These are phyloP conservation scores for Abrostola triplasia DNA, from an alignment of 2,888 invertebrate genomes.

Conservation along the genomic window DNA sequence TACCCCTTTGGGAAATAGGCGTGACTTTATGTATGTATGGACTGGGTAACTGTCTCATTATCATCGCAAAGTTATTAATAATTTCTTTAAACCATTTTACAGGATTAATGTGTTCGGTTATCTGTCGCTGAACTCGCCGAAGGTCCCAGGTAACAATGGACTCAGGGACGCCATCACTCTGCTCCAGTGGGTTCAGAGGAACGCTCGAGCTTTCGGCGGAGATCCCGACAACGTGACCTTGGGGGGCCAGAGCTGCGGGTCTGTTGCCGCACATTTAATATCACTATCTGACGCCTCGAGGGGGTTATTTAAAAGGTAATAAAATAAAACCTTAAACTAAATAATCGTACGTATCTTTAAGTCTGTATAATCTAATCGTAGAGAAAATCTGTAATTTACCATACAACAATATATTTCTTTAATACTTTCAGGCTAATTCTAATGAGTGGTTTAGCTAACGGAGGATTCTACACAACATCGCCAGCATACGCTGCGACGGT, in stretches of 20 bases:
- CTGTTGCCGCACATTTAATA: conserved; percentile 55
- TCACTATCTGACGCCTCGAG: conserved; percentile 51
- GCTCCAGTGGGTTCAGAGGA: conserved; percentile 61
- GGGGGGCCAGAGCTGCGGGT: conserved; percentile 60
- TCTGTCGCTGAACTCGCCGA: conserved; percentile 58
- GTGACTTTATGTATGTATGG: too few relatives aligned
- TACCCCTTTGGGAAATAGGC: too few relatives aligned
- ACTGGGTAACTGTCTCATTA: too few relatives aligned
- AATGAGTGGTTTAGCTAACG: conserved; percentile 53
- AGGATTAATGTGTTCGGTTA: conserved; percentile 66
- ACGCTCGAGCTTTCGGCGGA: conserved; percentile 59
- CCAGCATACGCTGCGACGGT: conserved; percentile 47
- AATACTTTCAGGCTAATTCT: conserved; percentile 50
- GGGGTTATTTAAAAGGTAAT: conserved; percentile 58
- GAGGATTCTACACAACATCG: conserved; percentile 50
- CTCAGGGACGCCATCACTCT: conserved; percentile 60
- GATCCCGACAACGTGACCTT: conserved; percentile 58
- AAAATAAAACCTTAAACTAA: too few relatives aligned
- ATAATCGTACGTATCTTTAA: too few relatives aligned
- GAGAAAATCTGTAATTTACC: too few relatives aligned
- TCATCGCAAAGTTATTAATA: too few relatives aligned
- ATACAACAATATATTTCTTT: conserved; percentile 41
- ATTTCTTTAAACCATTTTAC: too few relatives aligned
- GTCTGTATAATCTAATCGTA: too few relatives aligned
- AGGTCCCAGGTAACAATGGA: conserved; percentile 66